Percentiles rank a stretch among this genome's conserved stretches.
Evolutionary conservation across 2,888 invertebrate species (phyloP).

Genomic region (Caenorhabditis uteleia): DNA sequence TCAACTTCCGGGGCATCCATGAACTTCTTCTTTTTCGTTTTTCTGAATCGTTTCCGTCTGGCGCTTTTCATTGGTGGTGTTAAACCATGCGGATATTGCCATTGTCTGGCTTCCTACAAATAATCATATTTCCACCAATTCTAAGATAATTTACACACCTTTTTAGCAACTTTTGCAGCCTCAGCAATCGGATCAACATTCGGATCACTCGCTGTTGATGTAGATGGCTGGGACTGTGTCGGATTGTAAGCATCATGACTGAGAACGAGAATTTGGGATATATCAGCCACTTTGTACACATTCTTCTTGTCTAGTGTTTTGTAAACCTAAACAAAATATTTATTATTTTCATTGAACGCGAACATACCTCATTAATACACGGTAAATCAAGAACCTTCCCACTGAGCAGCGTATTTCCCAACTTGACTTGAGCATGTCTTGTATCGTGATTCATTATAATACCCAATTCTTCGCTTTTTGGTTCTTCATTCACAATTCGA

Average conservation of each 20-base stretch:
- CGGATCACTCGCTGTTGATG: constrained; percentile 1
- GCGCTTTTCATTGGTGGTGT: constrained; percentile 96
- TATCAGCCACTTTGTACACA: constrained; percentile 95
- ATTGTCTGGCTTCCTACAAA: constrained; percentile 84
- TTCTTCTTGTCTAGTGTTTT: constrained; percentile 96
- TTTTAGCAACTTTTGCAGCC: constrained; percentile 16
- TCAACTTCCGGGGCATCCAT: constrained; percentile 69
- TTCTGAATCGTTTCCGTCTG: constrained; percentile 77
- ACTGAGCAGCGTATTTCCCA: constrained; percentile 53
- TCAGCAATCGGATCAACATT: constrained; percentile 5
- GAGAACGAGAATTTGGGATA: constrained; percentile 80
- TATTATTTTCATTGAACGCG: background rate
- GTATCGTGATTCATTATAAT: constrained; percentile 55
- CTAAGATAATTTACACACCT: constrained; percentile 3
- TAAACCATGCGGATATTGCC: constrained; percentile 90
- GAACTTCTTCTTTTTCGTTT: constrained; percentile 80
- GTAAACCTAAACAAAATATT: constrained; percentile 76
- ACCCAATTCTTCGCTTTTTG: constrained; percentile 48
- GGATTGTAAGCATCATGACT: constrained; percentile 32
- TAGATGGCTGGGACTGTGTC: background rate
- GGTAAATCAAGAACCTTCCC: constrained; percentile 65
- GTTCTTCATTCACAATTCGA: constrained; percentile 34
- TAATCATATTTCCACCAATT: background rate
- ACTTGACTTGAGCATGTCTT: constrained; percentile 51
- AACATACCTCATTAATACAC: constrained; percentile 59